Percentiles rank a stretch among this genome's conserved stretches.
Conservation (phyloP, 2,797 vertebrate species). For the Brotula barbata region DNA sequence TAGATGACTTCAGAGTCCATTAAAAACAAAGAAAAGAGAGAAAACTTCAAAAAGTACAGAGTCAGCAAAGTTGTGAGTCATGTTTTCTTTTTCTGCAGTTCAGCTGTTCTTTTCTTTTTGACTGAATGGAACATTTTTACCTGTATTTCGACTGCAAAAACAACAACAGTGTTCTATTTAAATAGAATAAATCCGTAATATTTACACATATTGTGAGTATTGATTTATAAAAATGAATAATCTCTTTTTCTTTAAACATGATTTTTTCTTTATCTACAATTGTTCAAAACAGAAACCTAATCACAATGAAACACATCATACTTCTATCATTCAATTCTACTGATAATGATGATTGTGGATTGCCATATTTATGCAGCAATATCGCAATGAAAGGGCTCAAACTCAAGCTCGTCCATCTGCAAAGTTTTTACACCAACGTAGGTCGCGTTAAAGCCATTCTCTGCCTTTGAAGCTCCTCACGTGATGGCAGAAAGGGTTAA, state of each 20-base stretch:
- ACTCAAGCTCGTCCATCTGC: conserved; percentile 56
- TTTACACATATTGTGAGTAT: conserved; percentile 82
- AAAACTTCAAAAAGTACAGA: conserved; percentile 75
- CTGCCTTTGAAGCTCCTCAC: conserved; percentile 55
- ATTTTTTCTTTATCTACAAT: conserved; percentile 79
- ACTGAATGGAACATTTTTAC: conserved; percentile 76
- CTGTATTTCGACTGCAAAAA: conserved; percentile 81
- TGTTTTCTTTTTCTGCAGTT: conserved; percentile 66
- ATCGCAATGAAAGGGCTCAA: conserved; percentile 65
- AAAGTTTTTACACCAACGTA: conserved; percentile 65
- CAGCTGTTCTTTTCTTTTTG: conserved; percentile 66
- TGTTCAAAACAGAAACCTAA: conserved; percentile 79
- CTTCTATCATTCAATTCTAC: conserved; percentile 80
- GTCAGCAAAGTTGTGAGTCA: conserved; percentile 74
- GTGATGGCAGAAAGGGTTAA: conserved; percentile 51
- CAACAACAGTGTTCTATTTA: conserved; percentile 83
- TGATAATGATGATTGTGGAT: conserved; percentile 79
- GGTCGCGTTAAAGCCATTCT: conserved; percentile 60
- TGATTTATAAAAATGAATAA: conserved; percentile 81
- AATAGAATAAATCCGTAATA: conserved; percentile 83
- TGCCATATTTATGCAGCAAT: conserved; percentile 80
- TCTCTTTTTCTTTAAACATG: conserved; percentile 80
- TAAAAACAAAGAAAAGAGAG: conserved; percentile 76
- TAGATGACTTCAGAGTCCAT: conserved; percentile 76
- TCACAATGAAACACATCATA: conserved; percentile 77